These are phyloP conservation scores for Thymelicus acteon DNA, from an alignment of 2,888 invertebrate species.

Conservation along the genomic window DNA sequence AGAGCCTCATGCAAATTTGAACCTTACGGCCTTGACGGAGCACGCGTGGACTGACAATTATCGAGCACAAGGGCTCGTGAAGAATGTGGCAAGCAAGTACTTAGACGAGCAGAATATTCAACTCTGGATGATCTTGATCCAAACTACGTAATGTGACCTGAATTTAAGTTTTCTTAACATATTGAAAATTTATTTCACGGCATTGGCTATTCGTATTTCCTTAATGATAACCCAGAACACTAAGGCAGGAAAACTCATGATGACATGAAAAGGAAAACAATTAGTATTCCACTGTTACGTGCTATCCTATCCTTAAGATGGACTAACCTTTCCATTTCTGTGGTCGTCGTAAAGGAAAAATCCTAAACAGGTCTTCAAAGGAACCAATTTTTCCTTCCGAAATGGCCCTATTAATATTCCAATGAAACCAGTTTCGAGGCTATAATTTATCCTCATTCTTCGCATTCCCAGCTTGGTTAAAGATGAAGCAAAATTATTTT, in stretches of 20 bases:
- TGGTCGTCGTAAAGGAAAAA: slow-evolving; percentile 16
- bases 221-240: background rate
- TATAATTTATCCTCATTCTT: slow-evolving; percentile 28
- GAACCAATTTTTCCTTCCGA: slow-evolving; percentile 30
- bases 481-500: background rate
- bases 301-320: background rate
- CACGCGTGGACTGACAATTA: slow-evolving; percentile 49
- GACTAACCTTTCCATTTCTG: slow-evolving; percentile 16
- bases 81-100: slow-evolving; percentile 32
- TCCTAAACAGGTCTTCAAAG: slow-evolving; percentile 8
- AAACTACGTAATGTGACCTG: slow-evolving; percentile 18
- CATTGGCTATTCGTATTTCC: background rate
- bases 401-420: slow-evolving; percentile 29
- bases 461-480: slow-evolving; percentile 7
- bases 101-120: slow-evolving; percentile 28
- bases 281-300: slow-evolving; percentile 3
- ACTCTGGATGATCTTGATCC: slow-evolving; percentile 16
- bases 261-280: slow-evolving; percentile 15
- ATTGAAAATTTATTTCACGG: background rate
- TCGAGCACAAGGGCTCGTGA: slow-evolving; percentile 42
- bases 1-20: slow-evolving; percentile 59
- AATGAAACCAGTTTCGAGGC: slow-evolving; percentile 27
- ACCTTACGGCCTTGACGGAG: slow-evolving; percentile 62
- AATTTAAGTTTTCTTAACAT: background rate
- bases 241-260: background rate